Percentiles rank a stretch among this genome's conserved stretches.
Conservation (phyloP, 2,113 vertebrate species). For the Ginglymostoma cirratum region DNA sequence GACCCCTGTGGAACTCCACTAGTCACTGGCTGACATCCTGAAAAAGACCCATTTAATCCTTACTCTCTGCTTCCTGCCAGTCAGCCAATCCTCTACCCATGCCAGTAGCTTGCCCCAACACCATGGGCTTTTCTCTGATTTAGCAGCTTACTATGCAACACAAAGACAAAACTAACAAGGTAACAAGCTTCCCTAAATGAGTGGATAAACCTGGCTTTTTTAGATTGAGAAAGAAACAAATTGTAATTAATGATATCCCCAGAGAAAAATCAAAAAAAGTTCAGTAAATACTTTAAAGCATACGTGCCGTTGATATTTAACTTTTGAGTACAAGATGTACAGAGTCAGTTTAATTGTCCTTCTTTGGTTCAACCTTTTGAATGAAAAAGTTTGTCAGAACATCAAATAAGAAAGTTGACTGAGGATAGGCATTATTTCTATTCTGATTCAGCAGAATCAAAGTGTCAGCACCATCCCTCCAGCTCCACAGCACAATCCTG, state of each 20-base stretch:
- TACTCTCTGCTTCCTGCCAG: too few species aligned
- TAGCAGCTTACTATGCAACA: too few species aligned
- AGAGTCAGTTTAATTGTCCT: neutral
- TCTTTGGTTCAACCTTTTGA: neutral
- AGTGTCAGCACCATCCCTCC: neutral
- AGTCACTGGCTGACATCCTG: too few species aligned
- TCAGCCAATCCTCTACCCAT: too few species aligned
- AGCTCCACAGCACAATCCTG: neutral
- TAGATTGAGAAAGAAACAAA: neutral
- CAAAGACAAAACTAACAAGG: neutral
- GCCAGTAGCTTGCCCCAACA: too few species aligned
- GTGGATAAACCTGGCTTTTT: neutral
- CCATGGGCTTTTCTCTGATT: too few species aligned
- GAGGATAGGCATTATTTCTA: neutral
- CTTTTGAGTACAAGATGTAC: neutral
- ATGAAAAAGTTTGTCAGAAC: neutral
- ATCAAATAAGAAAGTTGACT: neutral
- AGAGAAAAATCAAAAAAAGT: neutral
- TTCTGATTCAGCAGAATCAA: neutral
- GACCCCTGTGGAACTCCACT: too few species aligned
- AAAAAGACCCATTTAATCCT: too few species aligned
- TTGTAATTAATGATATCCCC: neutral
- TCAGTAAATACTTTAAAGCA: neutral
- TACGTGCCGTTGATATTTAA: neutral
- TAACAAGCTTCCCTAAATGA: neutral